Evolutionary conservation across 2,888 invertebrate genomes (phyloP).

Genomic region (Drosophila acutilabella): DNA sequence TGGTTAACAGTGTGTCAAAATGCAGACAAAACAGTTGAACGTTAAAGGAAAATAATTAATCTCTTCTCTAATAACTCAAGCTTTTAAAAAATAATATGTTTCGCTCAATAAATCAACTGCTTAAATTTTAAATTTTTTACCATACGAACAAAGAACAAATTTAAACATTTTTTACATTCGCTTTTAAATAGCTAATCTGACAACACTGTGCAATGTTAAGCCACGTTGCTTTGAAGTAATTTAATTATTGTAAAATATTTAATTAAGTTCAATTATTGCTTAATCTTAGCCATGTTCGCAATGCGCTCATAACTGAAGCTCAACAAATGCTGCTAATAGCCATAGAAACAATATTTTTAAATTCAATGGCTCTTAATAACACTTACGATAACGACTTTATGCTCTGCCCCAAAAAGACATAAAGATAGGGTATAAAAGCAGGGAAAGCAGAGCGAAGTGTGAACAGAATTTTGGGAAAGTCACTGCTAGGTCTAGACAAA

Average conservation of each 20-base stretch:
- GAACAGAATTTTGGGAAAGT: conserved; percentile 33
- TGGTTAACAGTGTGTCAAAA: too few relatives aligned
- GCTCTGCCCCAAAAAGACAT: conserved; percentile 2
- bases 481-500: conserved; percentile 64
- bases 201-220: background rate
- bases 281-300: conserved; percentile 1
- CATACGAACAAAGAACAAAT: too few relatives aligned
- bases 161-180: background rate
- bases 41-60: too few relatives aligned
- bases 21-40: too few relatives aligned
- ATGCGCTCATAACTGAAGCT: background rate
- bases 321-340: conserved; percentile 28
- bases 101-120: too few relatives aligned
- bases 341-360: conserved; percentile 23
- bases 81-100: too few relatives aligned
- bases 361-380: conserved; percentile 38
- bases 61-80: too few relatives aligned
- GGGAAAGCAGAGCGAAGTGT: conserved; percentile 13
- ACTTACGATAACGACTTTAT: conserved; percentile 35
- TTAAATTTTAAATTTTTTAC: too few relatives aligned
- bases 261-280: conserved; percentile 7
- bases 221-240: background rate
- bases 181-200: background rate
- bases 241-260: conserved; percentile 1
- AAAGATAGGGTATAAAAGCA: conserved; percentile 28